Percentiles rank a stretch among this genome's conserved stretches.
Conservation (phyloP, 2,113 vertebrate genomes). For the Gobiocypris rarus region DNA sequence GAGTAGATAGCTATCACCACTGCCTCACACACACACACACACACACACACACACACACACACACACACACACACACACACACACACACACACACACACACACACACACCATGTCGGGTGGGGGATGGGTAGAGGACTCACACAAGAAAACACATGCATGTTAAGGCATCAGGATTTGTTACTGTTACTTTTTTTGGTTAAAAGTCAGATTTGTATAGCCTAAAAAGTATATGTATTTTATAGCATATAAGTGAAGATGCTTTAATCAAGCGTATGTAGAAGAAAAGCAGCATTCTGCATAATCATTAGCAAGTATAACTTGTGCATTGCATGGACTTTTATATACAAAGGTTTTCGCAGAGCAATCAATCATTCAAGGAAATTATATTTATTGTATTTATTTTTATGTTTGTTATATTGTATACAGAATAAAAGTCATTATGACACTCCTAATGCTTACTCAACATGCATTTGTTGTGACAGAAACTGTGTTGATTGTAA, state of each 20-base stretch:
- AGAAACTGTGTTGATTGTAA: neutral
- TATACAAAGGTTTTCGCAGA: neutral
- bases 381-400: too few relatives aligned
- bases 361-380: neutral
- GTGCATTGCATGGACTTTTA: neutral
- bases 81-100: constrained; percentile 53
- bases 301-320: neutral
- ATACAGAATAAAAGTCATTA: neutral
- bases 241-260: neutral
- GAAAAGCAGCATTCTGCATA: neutral
- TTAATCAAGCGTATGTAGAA: neutral
- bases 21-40: constrained; percentile 51
- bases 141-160: constrained; percentile 71
- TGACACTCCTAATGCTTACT: neutral
- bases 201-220: neutral
- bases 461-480: neutral
- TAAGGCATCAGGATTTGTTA: constrained; percentile 27
- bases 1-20: constrained; percentile 54
- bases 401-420: neutral
- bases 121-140: constrained; percentile 67
- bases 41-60: constrained; percentile 42
- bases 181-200: neutral
- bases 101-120: constrained; percentile 65
- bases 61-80: constrained; percentile 56
- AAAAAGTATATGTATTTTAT: too few relatives aligned